These are phyloP conservation scores for Ricordea florida DNA, from an alignment of 92 coral and sea anemone genomes.

Conservation along the genomic window DNA sequence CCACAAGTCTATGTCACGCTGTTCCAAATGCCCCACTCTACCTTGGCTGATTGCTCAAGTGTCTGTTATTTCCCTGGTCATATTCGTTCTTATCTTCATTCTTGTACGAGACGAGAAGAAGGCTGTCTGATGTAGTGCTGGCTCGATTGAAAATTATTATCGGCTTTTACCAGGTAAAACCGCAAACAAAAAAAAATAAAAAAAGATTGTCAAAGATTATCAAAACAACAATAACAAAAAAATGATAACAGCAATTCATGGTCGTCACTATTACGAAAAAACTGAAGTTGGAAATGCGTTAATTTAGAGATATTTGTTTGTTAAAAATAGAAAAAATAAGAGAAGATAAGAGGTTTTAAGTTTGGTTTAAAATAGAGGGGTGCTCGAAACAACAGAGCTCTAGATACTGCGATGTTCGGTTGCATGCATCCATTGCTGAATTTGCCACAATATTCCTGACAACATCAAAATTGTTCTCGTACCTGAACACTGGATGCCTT, in stretches of 20 bases:
- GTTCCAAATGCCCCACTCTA: slow-evolving; percentile 54
- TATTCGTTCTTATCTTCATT: slow-evolving; percentile 53
- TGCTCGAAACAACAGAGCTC: too few species aligned
- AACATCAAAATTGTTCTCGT: too few species aligned
- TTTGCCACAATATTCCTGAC: slow-evolving; percentile 44
- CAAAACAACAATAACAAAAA: slow-evolving; percentile 29
- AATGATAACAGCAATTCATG: slow-evolving; percentile 21
- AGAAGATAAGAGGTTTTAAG: too few species aligned
- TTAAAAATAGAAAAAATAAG: too few species aligned
- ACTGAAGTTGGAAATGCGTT: too few species aligned
- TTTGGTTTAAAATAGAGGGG: too few species aligned
- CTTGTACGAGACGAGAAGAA: slow-evolving; percentile 62
- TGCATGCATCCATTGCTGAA: too few species aligned
- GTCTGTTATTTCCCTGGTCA: slow-evolving; percentile 16
- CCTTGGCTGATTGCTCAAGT: slow-evolving; percentile 62
- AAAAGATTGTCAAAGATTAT: slow-evolving; percentile 40
- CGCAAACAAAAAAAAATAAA: too few species aligned
- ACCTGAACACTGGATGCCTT: slow-evolving; percentile 79
- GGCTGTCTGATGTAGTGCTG: slow-evolving; percentile 22
- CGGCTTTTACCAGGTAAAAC: too few species aligned
- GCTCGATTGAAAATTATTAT: slow-evolving; percentile 78
- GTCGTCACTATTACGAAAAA: slow-evolving; percentile 55
- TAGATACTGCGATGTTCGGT: too few species aligned
- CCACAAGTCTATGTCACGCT: slow-evolving; percentile 60
- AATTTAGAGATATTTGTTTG: too few species aligned